These are phyloP conservation scores for Bolinopsis microptera DNA, from an alignment of 37 sponge, comb jelly and placozoan genomes.

Conservation along the genomic window DNA sequence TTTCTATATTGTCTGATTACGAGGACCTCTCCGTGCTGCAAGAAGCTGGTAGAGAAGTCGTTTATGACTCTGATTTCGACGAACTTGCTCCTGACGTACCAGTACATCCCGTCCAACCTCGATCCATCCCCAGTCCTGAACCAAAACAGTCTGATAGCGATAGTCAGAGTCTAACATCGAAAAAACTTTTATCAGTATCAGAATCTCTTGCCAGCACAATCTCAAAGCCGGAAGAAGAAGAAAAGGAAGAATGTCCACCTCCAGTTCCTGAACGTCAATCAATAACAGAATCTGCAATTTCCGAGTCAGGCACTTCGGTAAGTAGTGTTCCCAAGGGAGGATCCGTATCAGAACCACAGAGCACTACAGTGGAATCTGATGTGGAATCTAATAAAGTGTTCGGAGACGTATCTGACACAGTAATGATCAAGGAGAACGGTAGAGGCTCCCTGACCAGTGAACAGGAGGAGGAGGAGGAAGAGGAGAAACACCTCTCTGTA, in stretches of 20 bases:
- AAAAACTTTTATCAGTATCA: neutral
- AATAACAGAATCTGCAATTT: neutral
- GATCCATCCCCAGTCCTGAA: neutral
- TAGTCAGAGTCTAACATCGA: too few species aligned
- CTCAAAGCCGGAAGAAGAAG: neutral
- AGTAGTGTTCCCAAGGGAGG: neutral
- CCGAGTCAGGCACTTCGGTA: neutral
- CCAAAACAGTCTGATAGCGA: neutral
- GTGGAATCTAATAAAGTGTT: neutral
- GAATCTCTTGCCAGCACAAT: neutral
- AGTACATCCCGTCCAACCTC: neutral
- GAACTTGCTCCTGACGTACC: neutral
- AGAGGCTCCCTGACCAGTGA: neutral
- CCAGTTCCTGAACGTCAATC: neutral
- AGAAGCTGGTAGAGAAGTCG: neutral
- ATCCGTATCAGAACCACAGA: neutral
- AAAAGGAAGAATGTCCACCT: neutral
- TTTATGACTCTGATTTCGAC: neutral
- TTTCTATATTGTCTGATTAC: neutral
- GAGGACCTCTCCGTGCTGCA: neutral
- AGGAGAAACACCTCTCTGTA: neutral
- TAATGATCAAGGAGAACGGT: neutral
- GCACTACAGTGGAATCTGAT: neutral
- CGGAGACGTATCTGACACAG: neutral
- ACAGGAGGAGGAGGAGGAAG: neutral